Evolutionary conservation across 2,888 invertebrate species (phyloP).

Genomic region (Drepana falcataria): DNA sequence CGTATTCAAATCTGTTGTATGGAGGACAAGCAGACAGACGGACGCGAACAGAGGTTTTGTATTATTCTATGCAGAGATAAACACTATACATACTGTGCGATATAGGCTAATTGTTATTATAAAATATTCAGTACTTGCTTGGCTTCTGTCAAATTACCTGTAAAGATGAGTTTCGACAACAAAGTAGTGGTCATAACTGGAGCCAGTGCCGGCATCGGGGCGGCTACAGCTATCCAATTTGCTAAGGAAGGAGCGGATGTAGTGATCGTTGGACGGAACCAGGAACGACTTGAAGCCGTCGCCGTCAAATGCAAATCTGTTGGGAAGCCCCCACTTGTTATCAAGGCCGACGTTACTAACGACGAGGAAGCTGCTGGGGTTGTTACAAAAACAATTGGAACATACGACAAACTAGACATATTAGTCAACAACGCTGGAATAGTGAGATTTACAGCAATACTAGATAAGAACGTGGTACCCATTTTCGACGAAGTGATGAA

Average conservation of each 20-base stretch:
- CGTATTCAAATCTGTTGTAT: too few species aligned
- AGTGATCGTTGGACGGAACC: slow-evolving; percentile 32
- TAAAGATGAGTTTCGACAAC: slow-evolving; percentile 1
- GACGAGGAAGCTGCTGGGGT: slow-evolving; percentile 27
- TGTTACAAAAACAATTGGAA: slow-evolving; percentile 27
- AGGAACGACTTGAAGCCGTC: slow-evolving; percentile 25
- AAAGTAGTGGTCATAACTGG: slow-evolving; percentile 40
- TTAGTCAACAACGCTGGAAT: slow-evolving; percentile 42
- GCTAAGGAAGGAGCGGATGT: slow-evolving; percentile 33
- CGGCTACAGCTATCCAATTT: slow-evolving; percentile 25
- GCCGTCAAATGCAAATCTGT: slow-evolving; percentile 17
- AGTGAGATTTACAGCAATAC: slow-evolving; percentile 12
- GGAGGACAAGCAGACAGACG: too few species aligned
- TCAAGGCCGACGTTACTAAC: slow-evolving; percentile 34
- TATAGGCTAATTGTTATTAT: background rate
- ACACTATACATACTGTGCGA: too few species aligned
- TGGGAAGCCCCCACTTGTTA: slow-evolving; percentile 20
- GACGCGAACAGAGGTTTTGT: too few species aligned
- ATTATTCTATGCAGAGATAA: too few species aligned
- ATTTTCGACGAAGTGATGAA: slow-evolving; percentile 32
- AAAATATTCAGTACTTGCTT: too few species aligned
- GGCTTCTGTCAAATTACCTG: too few species aligned
- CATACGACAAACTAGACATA: slow-evolving; percentile 37
- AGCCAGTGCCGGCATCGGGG: slow-evolving; percentile 37
- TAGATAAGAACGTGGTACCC: slow-evolving; percentile 23